A percentile compares a stretch with the other conserved stretches of the same genome.
These are phyloP conservation scores for rat (Rattus norvegicus) DNA, from an alignment of 2,113 vertebrate genomes.

Conservation along the genomic window GRCr8 NC_086024.1:10642501-10643000, in stretches of 20 bases:
- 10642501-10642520: background rate
- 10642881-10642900: background rate
- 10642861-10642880: constrained; percentile 5
- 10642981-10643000: background rate
- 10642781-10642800: background rate
- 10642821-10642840: background rate
- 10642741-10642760: background rate
- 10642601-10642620: background rate
- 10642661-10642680: background rate
- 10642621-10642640: background rate
- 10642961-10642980: background rate
- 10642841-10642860: background rate
- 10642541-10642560: background rate
- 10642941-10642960: background rate
- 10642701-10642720: background rate
- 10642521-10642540: background rate
- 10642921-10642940: background rate
- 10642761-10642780: background rate
- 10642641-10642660: background rate
- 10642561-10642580: background rate
- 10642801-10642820: background rate
- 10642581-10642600: background rate
- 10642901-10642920: background rate
- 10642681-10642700: background rate
- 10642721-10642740: background rate